Percentiles rank a stretch among this genome's conserved stretches.
Conservation (phyloP, 2,797 vertebrate species). For the Cossypha caffra region DNA sequence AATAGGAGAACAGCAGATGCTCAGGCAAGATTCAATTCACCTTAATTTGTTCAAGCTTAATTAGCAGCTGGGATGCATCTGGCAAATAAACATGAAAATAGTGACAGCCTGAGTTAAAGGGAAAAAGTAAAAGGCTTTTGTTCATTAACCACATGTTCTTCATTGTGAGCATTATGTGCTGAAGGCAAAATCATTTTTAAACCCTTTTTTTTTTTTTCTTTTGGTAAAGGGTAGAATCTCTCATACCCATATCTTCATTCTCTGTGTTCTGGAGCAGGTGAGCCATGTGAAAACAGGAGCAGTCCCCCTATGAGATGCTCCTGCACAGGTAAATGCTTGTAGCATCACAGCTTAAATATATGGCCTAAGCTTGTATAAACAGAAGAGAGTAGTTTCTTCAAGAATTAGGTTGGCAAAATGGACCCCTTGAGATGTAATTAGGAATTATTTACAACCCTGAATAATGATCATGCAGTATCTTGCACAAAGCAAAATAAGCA, state of each 20-base stretch:
- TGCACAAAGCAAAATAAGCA: constrained; percentile 67
- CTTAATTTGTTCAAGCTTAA: constrained; percentile 79
- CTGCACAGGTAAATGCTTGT: not conserved
- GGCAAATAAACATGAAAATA: constrained; percentile 70
- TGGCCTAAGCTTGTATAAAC: constrained; percentile 41
- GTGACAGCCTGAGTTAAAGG: constrained; percentile 65
- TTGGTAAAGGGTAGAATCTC: not conserved
- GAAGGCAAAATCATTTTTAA: constrained; percentile 19
- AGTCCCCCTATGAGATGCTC: not conserved
- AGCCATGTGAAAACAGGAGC: not conserved
- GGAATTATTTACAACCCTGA: constrained; percentile 64
- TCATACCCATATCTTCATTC: not conserved
- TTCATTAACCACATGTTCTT: constrained; percentile 68
- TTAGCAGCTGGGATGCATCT: constrained; percentile 77
- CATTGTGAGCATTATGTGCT: not conserved
- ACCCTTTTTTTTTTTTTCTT: not conserved
- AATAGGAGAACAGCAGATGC: constrained; percentile 75
- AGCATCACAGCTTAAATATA: constrained; percentile 26
- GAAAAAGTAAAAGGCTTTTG: constrained; percentile 62
- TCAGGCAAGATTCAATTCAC: constrained; percentile 78
- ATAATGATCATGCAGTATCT: constrained; percentile 60
- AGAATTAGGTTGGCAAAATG: constrained; percentile 55
- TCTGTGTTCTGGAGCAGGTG: not conserved
- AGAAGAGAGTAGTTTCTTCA: constrained; percentile 47
- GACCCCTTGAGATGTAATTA: constrained; percentile 69